Evolutionary conservation across 2,888 invertebrate species (phyloP).

Genomic region (Dimorphilus gyrociliatus): DNA sequence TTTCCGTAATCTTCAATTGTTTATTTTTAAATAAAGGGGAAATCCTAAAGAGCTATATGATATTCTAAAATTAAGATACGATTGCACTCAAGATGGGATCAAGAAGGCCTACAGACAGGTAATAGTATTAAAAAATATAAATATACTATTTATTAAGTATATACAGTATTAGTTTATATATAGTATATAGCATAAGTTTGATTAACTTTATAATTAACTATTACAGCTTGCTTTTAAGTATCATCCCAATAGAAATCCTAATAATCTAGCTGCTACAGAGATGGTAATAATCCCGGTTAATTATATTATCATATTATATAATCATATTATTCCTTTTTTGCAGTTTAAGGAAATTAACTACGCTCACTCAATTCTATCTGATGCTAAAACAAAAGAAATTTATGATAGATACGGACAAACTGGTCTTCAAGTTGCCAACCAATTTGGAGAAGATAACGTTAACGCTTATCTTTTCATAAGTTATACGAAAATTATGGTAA

Average conservation of each 20-base stretch:
- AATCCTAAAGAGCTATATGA: no score
- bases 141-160: no score
- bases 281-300: no score
- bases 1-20: no score
- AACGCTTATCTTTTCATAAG: slow-evolving; percentile 93
- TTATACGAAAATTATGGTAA: slow-evolving; percentile 89
- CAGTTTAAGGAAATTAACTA: slow-evolving; percentile 89
- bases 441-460: slow-evolving; percentile 97
- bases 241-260: slow-evolving; percentile 70
- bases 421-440: slow-evolving; percentile 67
- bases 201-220: no score
- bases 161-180: no score
- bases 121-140: no score
- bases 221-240: slow-evolving; percentile 33
- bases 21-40: no score
- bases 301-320: no score
- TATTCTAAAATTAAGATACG: slow-evolving; percentile 74
- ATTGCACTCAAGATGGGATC: slow-evolving; percentile 79
- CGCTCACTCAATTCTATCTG: slow-evolving; percentile 81
- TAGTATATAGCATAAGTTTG: no score
- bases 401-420: slow-evolving; percentile 96
- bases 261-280: slow-evolving; percentile 80
- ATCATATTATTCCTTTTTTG: slow-evolving; percentile 12
- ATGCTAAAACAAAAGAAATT: slow-evolving; percentile 84
- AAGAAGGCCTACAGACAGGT: slow-evolving; percentile 78